Conservation (phyloP, 2,888 invertebrate genomes). For the Priocnemis perturbator region DNA sequence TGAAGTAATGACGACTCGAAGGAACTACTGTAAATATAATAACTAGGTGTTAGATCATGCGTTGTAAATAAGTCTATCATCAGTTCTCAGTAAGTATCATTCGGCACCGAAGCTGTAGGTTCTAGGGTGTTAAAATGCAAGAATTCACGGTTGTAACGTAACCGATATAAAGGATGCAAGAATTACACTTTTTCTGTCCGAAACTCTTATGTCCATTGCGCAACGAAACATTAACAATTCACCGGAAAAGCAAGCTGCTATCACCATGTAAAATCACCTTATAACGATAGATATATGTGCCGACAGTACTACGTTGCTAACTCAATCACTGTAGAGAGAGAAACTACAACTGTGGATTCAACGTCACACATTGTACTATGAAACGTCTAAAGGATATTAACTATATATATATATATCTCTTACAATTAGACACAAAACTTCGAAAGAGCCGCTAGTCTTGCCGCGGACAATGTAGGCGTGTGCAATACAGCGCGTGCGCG, state of each 20-base stretch:
- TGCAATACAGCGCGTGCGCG: not conserved
- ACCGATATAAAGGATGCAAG: not conserved
- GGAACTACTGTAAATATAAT: slow-evolving; percentile 57
- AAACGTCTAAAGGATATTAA: slow-evolving; percentile 15
- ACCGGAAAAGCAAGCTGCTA: too few relatives aligned
- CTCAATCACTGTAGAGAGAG: too few relatives aligned
- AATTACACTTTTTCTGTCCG: slow-evolving; percentile 22
- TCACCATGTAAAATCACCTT: too few relatives aligned
- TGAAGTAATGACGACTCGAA: slow-evolving; percentile 9
- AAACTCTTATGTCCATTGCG: too few relatives aligned
- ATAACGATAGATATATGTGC: too few relatives aligned
- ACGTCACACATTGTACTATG: slow-evolving; percentile 8
- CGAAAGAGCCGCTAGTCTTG: slow-evolving; percentile 40
- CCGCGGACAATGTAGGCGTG: slow-evolving; percentile 46
- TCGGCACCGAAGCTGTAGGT: slow-evolving; percentile 30
- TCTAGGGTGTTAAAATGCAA: slow-evolving; percentile 26
- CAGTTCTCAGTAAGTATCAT: slow-evolving; percentile 14
- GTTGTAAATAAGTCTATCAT: slow-evolving; percentile 57
- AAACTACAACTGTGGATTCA: not conserved
- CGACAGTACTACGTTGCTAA: too few relatives aligned
- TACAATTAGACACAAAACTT: not conserved
- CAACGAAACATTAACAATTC: too few relatives aligned
- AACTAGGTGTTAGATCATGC: slow-evolving; percentile 57
- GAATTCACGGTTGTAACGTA: slow-evolving; percentile 23
- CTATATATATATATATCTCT: slow-evolving; percentile 14